Evolutionary conservation across 2,113 vertebrate genomes (phyloP).

Genomic region (Hydrochoerus hydrochaeris): DNA sequence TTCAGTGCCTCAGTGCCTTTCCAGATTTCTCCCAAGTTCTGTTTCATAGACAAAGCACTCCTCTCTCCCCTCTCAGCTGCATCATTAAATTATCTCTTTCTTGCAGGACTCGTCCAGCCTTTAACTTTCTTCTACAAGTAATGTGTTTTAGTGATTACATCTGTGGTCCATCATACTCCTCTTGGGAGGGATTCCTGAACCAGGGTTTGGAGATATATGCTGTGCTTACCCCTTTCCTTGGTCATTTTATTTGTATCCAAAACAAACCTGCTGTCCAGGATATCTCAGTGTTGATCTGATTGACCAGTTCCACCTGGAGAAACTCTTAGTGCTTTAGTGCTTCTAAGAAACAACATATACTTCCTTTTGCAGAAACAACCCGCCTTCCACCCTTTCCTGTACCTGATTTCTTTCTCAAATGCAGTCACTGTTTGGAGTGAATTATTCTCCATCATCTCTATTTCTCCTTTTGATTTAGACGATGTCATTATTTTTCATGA

Average conservation of each 20-base stretch:
- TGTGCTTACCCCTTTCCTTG: neutral
- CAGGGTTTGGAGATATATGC: neutral
- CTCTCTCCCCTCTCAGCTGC: neutral
- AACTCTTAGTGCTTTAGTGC: neutral
- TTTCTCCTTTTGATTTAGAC: conserved; percentile 26
- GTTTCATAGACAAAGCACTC: neutral
- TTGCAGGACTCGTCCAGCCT: conserved; percentile 34
- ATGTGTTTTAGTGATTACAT: conserved; percentile 18
- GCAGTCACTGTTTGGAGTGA: neutral
- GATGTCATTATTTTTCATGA: conserved; percentile 33
- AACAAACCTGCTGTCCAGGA: neutral
- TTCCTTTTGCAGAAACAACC: neutral
- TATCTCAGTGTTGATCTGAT: neutral
- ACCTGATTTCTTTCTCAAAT: neutral
- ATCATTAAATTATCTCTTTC: conserved; percentile 25
- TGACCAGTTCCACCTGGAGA: neutral
- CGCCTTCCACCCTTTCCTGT: fast-evolving
- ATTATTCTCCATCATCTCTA: neutral
- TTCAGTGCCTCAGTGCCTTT: neutral
- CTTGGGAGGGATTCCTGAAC: neutral
- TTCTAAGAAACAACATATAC: neutral
- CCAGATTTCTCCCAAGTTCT: neutral
- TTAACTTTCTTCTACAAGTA: neutral
- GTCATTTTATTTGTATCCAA: conserved; percentile 45
- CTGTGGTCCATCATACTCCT: neutral